Conservation (phyloP, 2,797 vertebrate genomes). For the Austrolebias charrua region DNA sequence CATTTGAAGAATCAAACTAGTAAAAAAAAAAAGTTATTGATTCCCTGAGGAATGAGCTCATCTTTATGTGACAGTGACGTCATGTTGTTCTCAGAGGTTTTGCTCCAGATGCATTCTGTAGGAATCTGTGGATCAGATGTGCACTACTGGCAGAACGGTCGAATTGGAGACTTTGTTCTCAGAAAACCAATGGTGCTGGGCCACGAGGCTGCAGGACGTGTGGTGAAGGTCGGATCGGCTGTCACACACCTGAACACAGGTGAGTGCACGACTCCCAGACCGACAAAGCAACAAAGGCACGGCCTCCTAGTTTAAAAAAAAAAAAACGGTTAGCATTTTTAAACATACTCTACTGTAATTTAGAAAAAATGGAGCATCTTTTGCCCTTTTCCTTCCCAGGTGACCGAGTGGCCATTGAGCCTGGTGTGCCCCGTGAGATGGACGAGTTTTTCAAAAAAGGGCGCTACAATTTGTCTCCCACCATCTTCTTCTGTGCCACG, state of each 20-base stretch:
- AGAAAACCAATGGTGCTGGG: conserved; percentile 91
- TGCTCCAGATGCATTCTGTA: conserved; percentile 94
- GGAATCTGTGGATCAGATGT: conserved; percentile 96
- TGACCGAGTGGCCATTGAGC: conserved; percentile 93
- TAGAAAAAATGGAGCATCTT: too few species aligned
- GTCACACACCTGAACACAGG: conserved; percentile 89
- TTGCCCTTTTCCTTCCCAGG: conserved; percentile 69
- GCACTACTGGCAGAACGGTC: conserved; percentile 93
- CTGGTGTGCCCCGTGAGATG: conserved; percentile 85
- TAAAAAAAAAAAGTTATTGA: too few species aligned
- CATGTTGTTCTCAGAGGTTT: conserved; percentile 81
- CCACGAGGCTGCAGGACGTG: conserved; percentile 90
- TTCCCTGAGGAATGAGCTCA: neutral
- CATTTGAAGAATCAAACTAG: neutral
- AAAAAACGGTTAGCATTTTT: neutral
- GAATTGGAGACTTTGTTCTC: conserved; percentile 87
- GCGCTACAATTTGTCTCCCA: conserved; percentile 91
- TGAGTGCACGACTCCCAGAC: conserved; percentile 52
- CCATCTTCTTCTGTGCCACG: conserved; percentile 93
- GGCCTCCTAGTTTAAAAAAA: neutral
- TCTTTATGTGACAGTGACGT: neutral
- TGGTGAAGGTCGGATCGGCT: conserved; percentile 85
- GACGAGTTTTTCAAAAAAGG: conserved; percentile 93
- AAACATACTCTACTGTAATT: too few species aligned
- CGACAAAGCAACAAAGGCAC: neutral